Percentiles rank a stretch among this genome's conserved stretches.
These are phyloP conservation scores for Tetrapedia diversipes DNA, from an alignment of 2,888 invertebrate genomes.

Conservation along the genomic window DNA sequence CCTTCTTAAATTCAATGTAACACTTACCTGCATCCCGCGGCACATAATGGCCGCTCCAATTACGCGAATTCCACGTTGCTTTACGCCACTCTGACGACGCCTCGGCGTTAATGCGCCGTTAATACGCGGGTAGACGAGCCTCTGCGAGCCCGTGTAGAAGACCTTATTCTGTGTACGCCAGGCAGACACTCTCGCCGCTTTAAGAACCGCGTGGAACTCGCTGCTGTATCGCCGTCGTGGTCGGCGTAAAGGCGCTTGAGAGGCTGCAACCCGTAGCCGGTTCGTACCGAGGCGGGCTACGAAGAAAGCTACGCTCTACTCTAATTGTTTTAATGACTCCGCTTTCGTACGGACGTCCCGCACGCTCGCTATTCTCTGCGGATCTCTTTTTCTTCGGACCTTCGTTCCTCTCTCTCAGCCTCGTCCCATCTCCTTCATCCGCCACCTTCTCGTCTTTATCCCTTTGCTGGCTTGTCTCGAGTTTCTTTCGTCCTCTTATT, in stretches of 20 bases:
- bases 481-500: constrained; percentile 13
- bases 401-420: constrained; percentile 4
- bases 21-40: constrained; percentile 54
- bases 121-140: constrained; percentile 60
- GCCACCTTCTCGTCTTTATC: constrained; percentile 18
- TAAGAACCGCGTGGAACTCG: constrained; percentile 36
- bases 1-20: constrained; percentile 61
- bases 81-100: constrained; percentile 56
- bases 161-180: constrained; percentile 42
- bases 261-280: constrained; percentile 29
- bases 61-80: constrained; percentile 66
- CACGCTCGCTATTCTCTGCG: constrained; percentile 57
- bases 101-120: constrained; percentile 64
- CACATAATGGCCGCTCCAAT: constrained; percentile 67
- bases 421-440: constrained; percentile 16
- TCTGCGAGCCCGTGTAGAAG: constrained; percentile 6
- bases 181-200: constrained; percentile 36
- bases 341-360: constrained; percentile 53
- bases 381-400: constrained; percentile 37
- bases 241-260: constrained; percentile 44
- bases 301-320: constrained; percentile 65
- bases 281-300: constrained; percentile 47
- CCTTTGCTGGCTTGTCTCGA: constrained; percentile 3
- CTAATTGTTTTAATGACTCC: constrained; percentile 78
- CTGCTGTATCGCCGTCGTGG: constrained; percentile 57